Evolutionary conservation across 2,888 invertebrate species (phyloP), one percentile per base, ranked within the genome.

Genomic region (Rhabditoides inermis): DNA sequence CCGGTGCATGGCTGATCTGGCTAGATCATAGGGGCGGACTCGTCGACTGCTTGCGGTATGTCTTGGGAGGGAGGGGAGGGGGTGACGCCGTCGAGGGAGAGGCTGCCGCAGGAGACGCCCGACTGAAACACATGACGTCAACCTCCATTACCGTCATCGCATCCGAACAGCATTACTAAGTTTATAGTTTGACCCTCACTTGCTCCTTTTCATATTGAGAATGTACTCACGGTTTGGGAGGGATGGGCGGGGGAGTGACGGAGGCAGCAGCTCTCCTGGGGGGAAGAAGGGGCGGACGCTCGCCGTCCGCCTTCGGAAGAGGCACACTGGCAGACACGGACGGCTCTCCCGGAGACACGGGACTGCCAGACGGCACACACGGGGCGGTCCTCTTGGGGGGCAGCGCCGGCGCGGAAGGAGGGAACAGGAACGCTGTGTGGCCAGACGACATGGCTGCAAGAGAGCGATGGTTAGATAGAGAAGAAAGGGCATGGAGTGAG

Each of bases 11-110:
- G n/a, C n/a, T n/a, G n/a, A n/a, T n/a, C n/a, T n/a, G n/a, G n/a
- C n/a, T n/a, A n/a, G n/a, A n/a, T n/a, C n/a, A n/a, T n/a, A n/a
- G n/a, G n/a, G n/a, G n/a, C n/a, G n/a, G n/a, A n/a, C n/a, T n/a
- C n/a, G n/a, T n/a, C n/a, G n/a, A n/a, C n/a, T n/a, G n/a, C n/a
- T n/a, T n/a, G n/a, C n/a, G n/a, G n/a, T n/a, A n/a, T n/a, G n/a
- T n/a, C n/a, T n/a, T n/a, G 36, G 18, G 47, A 27, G 10, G 28
- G 27, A 10, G 47, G 20, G 7, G 47, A 27, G 6, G 47, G 47
- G 4, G 47, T 15, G 51, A 49, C 51, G 58, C 50, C 15, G 42
- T 25, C n/a, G 49, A 51, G 22, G 45, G 37, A 35, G 49, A 46
- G 49, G 37, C 39, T 45, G 42, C 27, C 4, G 30, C 46, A 32